Evolutionary conservation across 92 coral and sea anemone species (phyloP).

Genomic region (Palythoa caribaeorum): DNA sequence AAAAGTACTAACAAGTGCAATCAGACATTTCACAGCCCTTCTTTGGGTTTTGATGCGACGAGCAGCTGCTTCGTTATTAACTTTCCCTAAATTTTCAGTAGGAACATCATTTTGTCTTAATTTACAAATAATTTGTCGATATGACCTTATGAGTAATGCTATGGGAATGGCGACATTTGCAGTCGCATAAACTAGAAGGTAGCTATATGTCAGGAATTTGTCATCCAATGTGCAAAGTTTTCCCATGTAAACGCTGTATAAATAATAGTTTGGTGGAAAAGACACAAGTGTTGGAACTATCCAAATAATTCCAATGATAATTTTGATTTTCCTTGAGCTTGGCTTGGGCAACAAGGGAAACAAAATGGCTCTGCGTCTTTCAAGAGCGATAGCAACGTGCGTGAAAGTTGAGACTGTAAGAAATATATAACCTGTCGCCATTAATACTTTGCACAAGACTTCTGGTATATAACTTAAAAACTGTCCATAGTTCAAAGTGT

Average conservation of each 20-base stretch:
- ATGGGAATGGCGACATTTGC: neutral
- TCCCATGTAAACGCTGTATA: neutral
- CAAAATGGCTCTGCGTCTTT: slow-evolving; percentile 25
- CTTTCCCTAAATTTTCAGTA: neutral
- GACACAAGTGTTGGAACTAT: neutral
- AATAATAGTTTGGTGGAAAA: neutral
- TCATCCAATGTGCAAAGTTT: neutral
- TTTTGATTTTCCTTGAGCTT: neutral
- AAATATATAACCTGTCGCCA: neutral
- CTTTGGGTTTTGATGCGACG: neutral
- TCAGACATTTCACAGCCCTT: neutral
- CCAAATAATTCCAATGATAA: neutral
- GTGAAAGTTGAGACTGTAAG: neutral
- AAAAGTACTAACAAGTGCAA: neutral
- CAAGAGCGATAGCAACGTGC: slow-evolving; percentile 17
- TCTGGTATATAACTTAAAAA: neutral
- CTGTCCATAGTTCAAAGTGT: neutral
- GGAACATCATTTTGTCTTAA: neutral
- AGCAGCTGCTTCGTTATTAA: neutral
- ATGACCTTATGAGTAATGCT: neutral
- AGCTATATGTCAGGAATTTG: neutral
- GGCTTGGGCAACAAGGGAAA: slow-evolving; percentile 14
- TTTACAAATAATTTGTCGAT: neutral
- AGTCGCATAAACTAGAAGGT: neutral
- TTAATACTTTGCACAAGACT: neutral